These are phyloP conservation scores for Eira barbara DNA, from an alignment of 2,113 vertebrate genomes.

Conservation along the genomic window DNA sequence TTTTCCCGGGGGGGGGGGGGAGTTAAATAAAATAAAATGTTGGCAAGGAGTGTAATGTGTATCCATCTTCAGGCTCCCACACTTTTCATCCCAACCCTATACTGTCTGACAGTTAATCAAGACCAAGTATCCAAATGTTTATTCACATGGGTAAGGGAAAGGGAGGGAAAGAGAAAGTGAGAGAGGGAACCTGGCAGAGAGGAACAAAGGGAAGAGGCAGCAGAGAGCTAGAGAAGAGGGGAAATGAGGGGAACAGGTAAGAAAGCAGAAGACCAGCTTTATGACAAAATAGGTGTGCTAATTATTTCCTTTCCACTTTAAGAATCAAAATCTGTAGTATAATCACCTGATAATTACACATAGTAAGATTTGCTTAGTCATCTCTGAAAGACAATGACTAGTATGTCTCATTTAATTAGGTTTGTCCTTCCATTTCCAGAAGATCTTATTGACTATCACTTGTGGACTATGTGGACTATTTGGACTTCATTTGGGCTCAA, in stretches of 20 bases:
- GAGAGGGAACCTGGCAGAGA: rapidly evolving
- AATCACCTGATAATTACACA: neutral
- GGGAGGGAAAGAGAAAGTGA: neutral
- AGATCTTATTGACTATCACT: neutral
- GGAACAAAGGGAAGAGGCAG: neutral
- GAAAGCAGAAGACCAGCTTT: neutral
- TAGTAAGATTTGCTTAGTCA: neutral
- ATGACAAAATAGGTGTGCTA: neutral
- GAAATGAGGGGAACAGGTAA: neutral
- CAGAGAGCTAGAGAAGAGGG: neutral
- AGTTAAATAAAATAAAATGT: neutral
- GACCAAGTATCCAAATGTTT: neutral
- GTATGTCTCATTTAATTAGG: neutral
- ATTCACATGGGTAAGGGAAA: neutral
- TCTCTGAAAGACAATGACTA: neutral
- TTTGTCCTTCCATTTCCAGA: neutral
- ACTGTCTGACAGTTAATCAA: neutral
- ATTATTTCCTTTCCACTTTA: neutral
- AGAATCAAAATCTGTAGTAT: neutral
- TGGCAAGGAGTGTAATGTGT: neutral
- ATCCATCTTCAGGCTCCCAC: neutral
- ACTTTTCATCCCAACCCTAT: neutral
- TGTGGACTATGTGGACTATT: neutral
- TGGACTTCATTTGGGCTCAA: neutral
- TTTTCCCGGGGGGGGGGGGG: neutral